A percentile compares a stretch with the other conserved stretches of the same genome.
Evolutionary conservation across 1,140 invertebrate genomes (phyloP).

Genomic region (Centruroides vittatus): DNA sequence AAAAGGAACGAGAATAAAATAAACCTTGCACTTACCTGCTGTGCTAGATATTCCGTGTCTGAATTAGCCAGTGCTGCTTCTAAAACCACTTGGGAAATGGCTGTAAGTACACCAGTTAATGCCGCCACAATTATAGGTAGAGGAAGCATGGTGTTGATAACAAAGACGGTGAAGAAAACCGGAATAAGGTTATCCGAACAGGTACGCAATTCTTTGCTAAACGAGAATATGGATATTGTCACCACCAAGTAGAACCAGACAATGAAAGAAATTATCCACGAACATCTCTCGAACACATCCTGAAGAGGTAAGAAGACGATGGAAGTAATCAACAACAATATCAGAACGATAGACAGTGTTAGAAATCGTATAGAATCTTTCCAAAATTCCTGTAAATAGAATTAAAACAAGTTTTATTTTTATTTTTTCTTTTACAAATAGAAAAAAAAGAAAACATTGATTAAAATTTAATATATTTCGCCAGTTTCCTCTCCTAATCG

Average conservation of each 20-base stretch:
- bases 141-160: constrained; percentile 25
- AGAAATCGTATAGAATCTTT: constrained; percentile 12
- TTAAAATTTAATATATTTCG: neutral
- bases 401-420: neutral
- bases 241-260: constrained; percentile 19
- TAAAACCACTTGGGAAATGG: constrained; percentile 20
- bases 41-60: constrained; percentile 11
- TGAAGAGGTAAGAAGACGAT: constrained; percentile 18
- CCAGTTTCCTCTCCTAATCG: neutral
- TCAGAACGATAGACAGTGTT: constrained; percentile 17
- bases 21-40: constrained; percentile 16
- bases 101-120: constrained; percentile 19
- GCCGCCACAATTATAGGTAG: constrained; percentile 19
- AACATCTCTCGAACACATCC: constrained; percentile 15
- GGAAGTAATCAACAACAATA: constrained; percentile 16
- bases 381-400: constrained; percentile 10
- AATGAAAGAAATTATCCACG: constrained; percentile 15
- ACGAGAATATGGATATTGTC: constrained; percentile 16
- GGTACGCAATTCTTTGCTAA: constrained; percentile 7
- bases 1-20: neutral
- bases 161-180: constrained; percentile 25
- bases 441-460: neutral
- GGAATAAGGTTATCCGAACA: constrained; percentile 22
- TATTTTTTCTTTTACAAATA: neutral
- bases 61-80: constrained; percentile 19